These are phyloP conservation scores for Calcarius lapponicus DNA, from an alignment of 2,797 vertebrate species.

Conservation along the genomic window DNA sequence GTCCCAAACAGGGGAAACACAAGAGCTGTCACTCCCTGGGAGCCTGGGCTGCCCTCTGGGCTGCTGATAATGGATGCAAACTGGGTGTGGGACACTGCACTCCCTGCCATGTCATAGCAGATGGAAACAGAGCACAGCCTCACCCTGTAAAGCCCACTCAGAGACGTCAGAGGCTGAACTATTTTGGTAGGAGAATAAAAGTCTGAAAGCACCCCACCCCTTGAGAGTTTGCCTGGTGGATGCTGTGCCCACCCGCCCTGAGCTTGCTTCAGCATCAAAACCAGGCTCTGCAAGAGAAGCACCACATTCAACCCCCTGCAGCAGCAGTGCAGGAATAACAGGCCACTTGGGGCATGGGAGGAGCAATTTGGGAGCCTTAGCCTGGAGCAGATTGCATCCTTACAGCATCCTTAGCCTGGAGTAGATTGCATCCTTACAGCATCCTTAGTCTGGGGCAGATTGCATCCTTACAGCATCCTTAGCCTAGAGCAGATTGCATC, in stretches of 20 bases:
- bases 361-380: background rate
- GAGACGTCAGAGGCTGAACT: background rate
- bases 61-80: background rate
- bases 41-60: background rate
- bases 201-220: background rate
- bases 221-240: background rate
- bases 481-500: background rate
- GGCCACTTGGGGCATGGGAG: background rate
- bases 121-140: background rate
- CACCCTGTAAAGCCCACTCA: background rate
- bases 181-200: background rate
- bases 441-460: no score
- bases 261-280: background rate
- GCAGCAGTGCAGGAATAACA: no score
- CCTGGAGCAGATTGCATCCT: background rate
- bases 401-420: background rate
- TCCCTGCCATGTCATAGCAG: background rate
- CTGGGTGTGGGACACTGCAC: background rate
- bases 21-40: background rate
- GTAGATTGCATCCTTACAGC: background rate
- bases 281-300: background rate
- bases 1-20: background rate
- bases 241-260: rapidly evolving
- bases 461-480: background rate
- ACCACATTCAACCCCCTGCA: rapidly evolving